Base-by-base conservation (phyloP, 2,888 invertebrate genomes). In the Creontiades dilutus region DNA sequence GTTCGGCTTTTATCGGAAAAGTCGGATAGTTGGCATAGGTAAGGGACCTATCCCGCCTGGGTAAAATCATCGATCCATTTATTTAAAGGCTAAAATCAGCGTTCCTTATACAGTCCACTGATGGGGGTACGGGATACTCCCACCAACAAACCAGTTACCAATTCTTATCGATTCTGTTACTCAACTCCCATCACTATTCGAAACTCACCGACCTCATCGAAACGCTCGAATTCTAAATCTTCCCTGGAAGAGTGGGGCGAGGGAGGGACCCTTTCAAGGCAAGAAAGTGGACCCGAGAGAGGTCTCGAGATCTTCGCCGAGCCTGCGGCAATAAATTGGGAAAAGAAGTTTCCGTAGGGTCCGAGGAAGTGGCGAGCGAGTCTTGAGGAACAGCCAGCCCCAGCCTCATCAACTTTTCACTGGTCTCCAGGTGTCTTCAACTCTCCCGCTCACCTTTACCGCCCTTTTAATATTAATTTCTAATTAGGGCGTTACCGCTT, bases 401-500 rank as follows among this genome's bases (percentile, higher is more conserved):
- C 28, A 9, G 2, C 46, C 52, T 82, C 82, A 82, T 82, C 82
- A 82, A 82, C 48, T 52, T 82, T 82, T 82, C 52, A 82, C n/a
- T 7, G 52, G 82, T 75, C 48, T 75, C 86, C 75, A 68, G 86
- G 68, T 75, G 86, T 86, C 86, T 86, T 75, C 47, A 75, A 23
- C 75, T 37, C 85, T n/a, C 16, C n/a, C 85, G 61, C 61, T 85
- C 68, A 28, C 82, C 75, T 86, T 75, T 86, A 23, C 47, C 46
- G 23, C 28, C 37, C 48, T 75, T 48, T 85, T 68, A 86, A 86
- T 86, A 86, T 86, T 86, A 86, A 86, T 86, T 86, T 75, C 68
- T 86, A 86, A 86, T 86, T 86, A 86, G 52, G 52, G 47, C 82
- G 82, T 82, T 52, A 82, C 82, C 82, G 82, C 82, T 82, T 82